A percentile compares a stretch with the other conserved stretches of the same genome.
phyloP scores from a whole-genome alignment of 2,797 vertebrate species.

The Pseudocheirus occidentalis region DNA sequence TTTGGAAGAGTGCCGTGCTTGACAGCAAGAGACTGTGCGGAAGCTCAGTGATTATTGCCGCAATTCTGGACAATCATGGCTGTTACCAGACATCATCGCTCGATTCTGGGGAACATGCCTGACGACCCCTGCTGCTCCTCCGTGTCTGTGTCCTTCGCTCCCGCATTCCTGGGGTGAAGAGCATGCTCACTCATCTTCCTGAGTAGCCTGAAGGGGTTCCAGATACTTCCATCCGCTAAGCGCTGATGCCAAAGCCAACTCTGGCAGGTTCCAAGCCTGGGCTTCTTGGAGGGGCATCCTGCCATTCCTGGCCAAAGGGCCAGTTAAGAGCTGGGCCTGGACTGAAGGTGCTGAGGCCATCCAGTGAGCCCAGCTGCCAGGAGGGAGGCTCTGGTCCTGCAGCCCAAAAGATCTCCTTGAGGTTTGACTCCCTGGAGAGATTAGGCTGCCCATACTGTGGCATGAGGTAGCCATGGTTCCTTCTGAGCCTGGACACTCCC shows the following conservation, averaged over 20 bases:
- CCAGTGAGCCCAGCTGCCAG: no score
- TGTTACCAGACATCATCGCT: constrained; percentile 74
- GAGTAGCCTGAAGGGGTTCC: neutral
- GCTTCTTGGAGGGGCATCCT: constrained; percentile 65
- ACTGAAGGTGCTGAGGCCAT: no score
- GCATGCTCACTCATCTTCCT: constrained; percentile 55
- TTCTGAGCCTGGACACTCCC: no score
- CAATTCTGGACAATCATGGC: constrained; percentile 63
- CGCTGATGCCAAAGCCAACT: constrained; percentile 41
- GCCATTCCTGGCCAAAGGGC: neutral
- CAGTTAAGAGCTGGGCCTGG: no score
- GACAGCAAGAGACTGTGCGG: constrained; percentile 71
- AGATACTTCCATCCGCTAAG: constrained; percentile 70
- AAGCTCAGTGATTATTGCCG: constrained; percentile 67
- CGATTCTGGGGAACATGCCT: constrained; percentile 69
- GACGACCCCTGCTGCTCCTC: constrained; percentile 68
- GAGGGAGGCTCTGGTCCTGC: no score
- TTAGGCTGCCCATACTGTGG: no score
- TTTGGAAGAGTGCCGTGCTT: constrained; percentile 56
- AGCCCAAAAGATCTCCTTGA: no score
- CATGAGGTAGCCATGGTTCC: no score
- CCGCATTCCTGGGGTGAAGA: constrained; percentile 57
- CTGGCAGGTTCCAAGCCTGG: constrained; percentile 55
- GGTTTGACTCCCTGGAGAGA: no score
- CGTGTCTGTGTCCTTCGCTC: constrained; percentile 65